Evolutionary conservation across 2,113 vertebrate genomes (phyloP).

Genomic region (Chloebia gouldiae): DNA sequence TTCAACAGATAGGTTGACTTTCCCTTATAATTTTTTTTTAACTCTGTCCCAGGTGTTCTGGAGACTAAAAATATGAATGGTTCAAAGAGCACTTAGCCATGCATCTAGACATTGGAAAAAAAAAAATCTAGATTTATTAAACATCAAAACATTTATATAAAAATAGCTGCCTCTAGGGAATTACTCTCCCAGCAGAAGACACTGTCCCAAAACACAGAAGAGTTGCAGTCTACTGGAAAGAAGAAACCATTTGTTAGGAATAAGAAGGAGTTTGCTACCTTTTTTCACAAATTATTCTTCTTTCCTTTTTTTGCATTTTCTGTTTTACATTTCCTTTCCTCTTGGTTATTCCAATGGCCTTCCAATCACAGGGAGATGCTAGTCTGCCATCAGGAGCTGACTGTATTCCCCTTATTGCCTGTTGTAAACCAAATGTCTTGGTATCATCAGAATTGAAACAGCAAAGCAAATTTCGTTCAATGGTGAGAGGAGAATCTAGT

Average conservation of each 20-base stretch:
- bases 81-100: not conserved
- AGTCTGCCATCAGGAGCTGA: not conserved
- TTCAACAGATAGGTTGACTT: not conserved
- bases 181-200: not conserved
- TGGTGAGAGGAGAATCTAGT: not conserved
- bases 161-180: not conserved
- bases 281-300: not conserved
- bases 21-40: not conserved
- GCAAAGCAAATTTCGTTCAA: not conserved
- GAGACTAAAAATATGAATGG: not conserved
- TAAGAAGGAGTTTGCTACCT: not conserved
- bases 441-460: not conserved
- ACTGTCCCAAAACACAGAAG: not conserved
- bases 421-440: not conserved
- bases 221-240: not conserved
- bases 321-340: not conserved
- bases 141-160: not conserved
- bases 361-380: not conserved
- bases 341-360: not conserved
- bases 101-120: not conserved
- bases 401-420: not conserved
- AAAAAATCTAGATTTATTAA: not conserved
- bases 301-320: not conserved
- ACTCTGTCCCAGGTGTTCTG: not conserved
- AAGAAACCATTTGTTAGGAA: not conserved